A percentile compares a stretch with the other conserved stretches of the same genome.
Conservation (phyloP, 1,140 invertebrate species). For the Saxidomus purpurata region DNA sequence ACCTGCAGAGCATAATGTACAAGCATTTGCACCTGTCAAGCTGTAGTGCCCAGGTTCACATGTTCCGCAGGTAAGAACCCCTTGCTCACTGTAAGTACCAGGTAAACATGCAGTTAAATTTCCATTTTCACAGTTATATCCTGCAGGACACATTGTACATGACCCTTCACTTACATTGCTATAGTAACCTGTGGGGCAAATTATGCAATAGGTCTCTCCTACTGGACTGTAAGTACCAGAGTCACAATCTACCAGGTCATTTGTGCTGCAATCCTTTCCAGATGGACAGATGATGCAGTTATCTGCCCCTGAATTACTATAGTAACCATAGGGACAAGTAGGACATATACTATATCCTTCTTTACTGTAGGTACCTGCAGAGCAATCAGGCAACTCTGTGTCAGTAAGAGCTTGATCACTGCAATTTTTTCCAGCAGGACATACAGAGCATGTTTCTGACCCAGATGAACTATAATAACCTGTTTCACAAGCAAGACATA, state of each 20-base stretch:
- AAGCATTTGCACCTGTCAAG: constrained; percentile 31
- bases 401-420: constrained; percentile 33
- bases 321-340: constrained; percentile 67
- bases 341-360: constrained; percentile 49
- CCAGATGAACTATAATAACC: constrained; percentile 70
- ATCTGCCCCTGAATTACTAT: constrained; percentile 55
- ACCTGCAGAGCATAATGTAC: constrained; percentile 75
- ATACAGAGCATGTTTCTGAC: constrained; percentile 67
- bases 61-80: constrained; percentile 53
- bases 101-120: constrained; percentile 54
- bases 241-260: constrained; percentile 32
- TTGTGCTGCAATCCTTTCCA: constrained; percentile 55
- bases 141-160: constrained; percentile 72
- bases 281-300: constrained; percentile 62
- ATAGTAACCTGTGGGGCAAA: constrained; percentile 13
- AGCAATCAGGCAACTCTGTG: constrained; percentile 49
- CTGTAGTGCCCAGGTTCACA: constrained; percentile 69
- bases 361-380: constrained; percentile 67
- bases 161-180: constrained; percentile 38
- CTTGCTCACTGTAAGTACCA: constrained; percentile 71
- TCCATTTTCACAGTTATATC: constrained; percentile 66
- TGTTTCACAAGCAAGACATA: constrained; percentile 69
- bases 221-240: constrained; percentile 61
- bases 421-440: constrained; percentile 72
- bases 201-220: constrained; percentile 64